Base-by-base conservation (phyloP, 2,888 invertebrate genomes). In the Spodoptera littoralis region DNA sequence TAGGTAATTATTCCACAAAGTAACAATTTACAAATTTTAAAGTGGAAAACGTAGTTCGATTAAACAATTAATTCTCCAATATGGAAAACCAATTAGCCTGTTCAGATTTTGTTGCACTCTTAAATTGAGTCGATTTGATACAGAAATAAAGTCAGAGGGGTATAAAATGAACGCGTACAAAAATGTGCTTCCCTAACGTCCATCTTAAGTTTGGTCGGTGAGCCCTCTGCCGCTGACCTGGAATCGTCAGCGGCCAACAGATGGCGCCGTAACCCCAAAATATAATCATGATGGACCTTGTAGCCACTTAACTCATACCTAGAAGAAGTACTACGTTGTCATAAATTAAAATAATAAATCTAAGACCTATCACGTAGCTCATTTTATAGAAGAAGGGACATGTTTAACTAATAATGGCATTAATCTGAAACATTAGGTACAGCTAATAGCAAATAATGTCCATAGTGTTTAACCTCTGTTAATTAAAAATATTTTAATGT, bases 231-330 rank as follows among this genome's bases (percentile, higher is more conserved):
- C 22, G 13, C 9, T 27, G 47, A 24, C 24, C 13, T 24, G 45
- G 27, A 11, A 27, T 30, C 3, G 41, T 11, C 12, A 2, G 13
- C 42, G 36, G 8, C 65, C 53, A 48, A 11, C 51, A 70, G 74
- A 71, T 73, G 74, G 63, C 58, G 55, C 36, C 8, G 9, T 42
- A 42, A 41, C 46, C 11, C 24, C 22, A n/a, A 13, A 2, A 9
- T 18, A 30, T 22, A 9, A 41, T 27, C 18, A 45, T 36, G 36
- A 36, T 36, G 36, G 36, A 36, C 36, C 36, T 36, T 36, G 36
- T 36, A 36, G 6, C 36, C 36, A 36, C 36, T 36, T 36, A 36
- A 36, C 36, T 36, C 36, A 8, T 36, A 8, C 36, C 36, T 36
- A 36, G 36, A 36, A 36, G 36, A 36, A 36, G 6, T 36, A 36